Base-by-base conservation (phyloP, 2,113 vertebrate genomes). In the Polypterus bichir region DNA sequence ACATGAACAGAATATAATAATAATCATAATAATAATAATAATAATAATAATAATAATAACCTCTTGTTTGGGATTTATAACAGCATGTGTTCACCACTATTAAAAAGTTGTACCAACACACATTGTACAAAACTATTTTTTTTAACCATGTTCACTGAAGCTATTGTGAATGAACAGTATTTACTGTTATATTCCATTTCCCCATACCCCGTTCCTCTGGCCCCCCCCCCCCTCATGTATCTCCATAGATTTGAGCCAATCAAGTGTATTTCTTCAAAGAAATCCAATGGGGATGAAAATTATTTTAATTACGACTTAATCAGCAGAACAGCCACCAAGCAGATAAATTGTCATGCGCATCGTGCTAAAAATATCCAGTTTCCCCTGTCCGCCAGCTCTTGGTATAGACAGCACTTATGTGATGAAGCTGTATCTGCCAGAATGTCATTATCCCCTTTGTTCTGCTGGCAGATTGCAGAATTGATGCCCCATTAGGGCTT, bases 311-410 rank as follows among this genome's bases (percentile, higher is more conserved):
- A 91, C 89, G 86, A 89, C 89, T 92, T 94, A 93, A 91, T 97
- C 90, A 96, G 93, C 91, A 96, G 91, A 91, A 92, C 89, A 96
- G 92, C 93, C 92, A 97, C 94, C 90, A 96, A 96, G 93, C 94
- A 95, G 94, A 93, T 94, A 94, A 97, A 97, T 93, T 92, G 92
- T 95, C 94, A 97, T 97, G 94, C 94, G 92, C 90, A 80, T 94
- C 92, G 92, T 97, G 96, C 93, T 94, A 93, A 93, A 92, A 94
- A 93, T 89, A 93, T 85, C 86, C 91, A 89, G 83, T 85, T 85
- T 86, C 89, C 88, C 87, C 90, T 83, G 88, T 90, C 83, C 84
- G 84, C 81, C 88, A 85, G 84, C 89, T 90, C 81, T 89, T 83
- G 81, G 87, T 88, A 89, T 89, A 89, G 89, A 91, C 89, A 93